A percentile compares a stretch with the other conserved stretches of the same genome.
Evolutionary conservation across 1,140 invertebrate genomes (phyloP).

Genomic region (Pseudomyrmex flavicornis): DNA sequence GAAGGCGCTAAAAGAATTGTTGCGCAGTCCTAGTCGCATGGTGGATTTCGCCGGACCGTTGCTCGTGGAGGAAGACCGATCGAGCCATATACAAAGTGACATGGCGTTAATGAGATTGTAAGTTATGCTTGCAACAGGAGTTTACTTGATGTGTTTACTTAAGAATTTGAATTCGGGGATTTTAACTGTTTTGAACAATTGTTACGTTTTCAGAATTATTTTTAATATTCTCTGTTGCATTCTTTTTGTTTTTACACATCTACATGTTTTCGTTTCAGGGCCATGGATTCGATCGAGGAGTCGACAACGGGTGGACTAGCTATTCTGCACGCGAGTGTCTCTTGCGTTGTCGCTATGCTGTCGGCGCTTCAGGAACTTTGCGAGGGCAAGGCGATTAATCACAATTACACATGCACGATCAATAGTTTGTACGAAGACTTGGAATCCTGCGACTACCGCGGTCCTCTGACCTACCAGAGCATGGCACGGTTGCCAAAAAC

Average conservation of each 20-base stretch:
- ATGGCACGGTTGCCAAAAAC: constrained; percentile 92
- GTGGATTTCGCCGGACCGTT: constrained; percentile 90
- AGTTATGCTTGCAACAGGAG: constrained; percentile 79
- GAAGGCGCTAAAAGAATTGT: constrained; percentile 91
- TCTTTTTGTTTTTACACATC: constrained; percentile 2
- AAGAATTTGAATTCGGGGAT: not conserved
- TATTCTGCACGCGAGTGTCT: constrained; percentile 91
- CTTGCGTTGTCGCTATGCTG: constrained; percentile 93
- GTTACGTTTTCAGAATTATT: too few species aligned
- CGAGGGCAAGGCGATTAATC: constrained; percentile 88
- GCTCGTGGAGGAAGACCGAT: constrained; percentile 90
- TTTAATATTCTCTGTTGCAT: not conserved
- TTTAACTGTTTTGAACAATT: not conserved
- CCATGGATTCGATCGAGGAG: constrained; percentile 97
- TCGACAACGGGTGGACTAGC: constrained; percentile 87
- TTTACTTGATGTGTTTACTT: not conserved
- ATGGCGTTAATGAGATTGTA: constrained; percentile 96
- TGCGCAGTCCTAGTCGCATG: constrained; percentile 89
- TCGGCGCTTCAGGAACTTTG: constrained; percentile 93
- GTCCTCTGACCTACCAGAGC: constrained; percentile 93
- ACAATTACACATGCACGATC: constrained; percentile 87
- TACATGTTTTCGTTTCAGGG: constrained; percentile 85
- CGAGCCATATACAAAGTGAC: constrained; percentile 91
- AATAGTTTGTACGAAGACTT: constrained; percentile 90
- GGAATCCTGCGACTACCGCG: constrained; percentile 93